Conservation (phyloP, 2,888 invertebrate species). For the Carcina quercana region DNA sequence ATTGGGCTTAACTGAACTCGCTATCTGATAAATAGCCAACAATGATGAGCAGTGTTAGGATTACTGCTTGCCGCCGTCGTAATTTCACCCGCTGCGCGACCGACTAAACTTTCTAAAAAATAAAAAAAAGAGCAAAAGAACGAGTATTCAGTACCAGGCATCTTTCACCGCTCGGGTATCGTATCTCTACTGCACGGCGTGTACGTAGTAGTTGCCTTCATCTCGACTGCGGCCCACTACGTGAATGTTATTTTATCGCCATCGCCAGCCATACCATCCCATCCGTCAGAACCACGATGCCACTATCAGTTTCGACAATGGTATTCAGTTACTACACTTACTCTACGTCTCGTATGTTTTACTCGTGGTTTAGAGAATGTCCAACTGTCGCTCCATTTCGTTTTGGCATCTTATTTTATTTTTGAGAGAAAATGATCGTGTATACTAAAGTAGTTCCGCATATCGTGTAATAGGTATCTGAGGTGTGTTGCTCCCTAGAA, state of each 20-base stretch:
- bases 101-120: slow-evolving; percentile 72
- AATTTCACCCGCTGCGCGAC: slow-evolving; percentile 66
- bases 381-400: background rate
- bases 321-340: slow-evolving; percentile 10
- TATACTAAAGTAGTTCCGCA: no score
- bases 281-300: slow-evolving; percentile 17
- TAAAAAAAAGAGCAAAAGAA: slow-evolving; percentile 64
- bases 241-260: slow-evolving; percentile 33
- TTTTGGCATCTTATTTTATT: background rate
- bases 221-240: slow-evolving; percentile 23
- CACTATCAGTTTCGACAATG: slow-evolving; percentile 24
- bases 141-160: slow-evolving; percentile 58
- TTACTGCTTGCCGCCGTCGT: slow-evolving; percentile 41
- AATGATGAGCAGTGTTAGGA: slow-evolving; percentile 56
- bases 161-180: slow-evolving; percentile 68
- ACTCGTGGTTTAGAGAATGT: slow-evolving; percentile 8
- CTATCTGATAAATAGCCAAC: slow-evolving; percentile 51
- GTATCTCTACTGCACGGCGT: slow-evolving; percentile 19
- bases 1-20: slow-evolving; percentile 27
- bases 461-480: no score
- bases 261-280: slow-evolving; percentile 18
- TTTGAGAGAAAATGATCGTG: no score
- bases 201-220: slow-evolving; percentile 32
- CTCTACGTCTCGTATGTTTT: slow-evolving; percentile 2
- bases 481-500: slow-evolving; percentile 24